Percentiles rank a stretch among this genome's conserved stretches.
Conservation (phyloP, 2,113 vertebrate genomes). For the Meriones unguiculatus region DNA sequence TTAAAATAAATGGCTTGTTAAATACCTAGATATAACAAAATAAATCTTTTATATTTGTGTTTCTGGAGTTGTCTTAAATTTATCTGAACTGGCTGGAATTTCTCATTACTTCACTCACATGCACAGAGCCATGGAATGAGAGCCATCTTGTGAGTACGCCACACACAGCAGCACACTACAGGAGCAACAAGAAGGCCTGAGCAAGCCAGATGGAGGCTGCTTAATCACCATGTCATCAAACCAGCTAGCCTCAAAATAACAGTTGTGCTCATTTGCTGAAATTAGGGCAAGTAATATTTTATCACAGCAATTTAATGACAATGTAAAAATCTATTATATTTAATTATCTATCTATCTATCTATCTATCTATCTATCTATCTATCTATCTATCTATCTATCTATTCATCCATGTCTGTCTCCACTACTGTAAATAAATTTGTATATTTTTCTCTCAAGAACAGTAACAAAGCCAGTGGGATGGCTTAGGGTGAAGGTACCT, state of each 20-base stretch:
- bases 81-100: conserved; percentile 11
- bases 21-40: neutral
- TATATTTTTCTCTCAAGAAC: neutral
- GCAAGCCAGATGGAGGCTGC: neutral
- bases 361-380: no score
- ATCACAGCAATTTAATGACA: conserved; percentile 16
- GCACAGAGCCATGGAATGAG: conserved; percentile 4
- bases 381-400: no score
- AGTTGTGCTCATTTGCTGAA: conserved; percentile 21
- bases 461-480: neutral
- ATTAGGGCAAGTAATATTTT: neutral
- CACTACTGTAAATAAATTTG: conserved; percentile 48
- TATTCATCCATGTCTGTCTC: neutral
- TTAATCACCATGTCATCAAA: conserved; percentile 26
- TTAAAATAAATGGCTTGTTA: conserved; percentile 64
- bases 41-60: neutral
- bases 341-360: neutral
- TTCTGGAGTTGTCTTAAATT: neutral
- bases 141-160: neutral
- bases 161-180: no score
- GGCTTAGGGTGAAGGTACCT: neutral
- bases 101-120: neutral
- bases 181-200: neutral
- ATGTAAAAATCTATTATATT: conserved; percentile 6
- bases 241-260: conserved; percentile 29